Percentiles rank a stretch among this genome's conserved stretches.
phyloP scores from a whole-genome alignment of 2,888 invertebrate genomes.

The Eupithecia inturbata region DNA sequence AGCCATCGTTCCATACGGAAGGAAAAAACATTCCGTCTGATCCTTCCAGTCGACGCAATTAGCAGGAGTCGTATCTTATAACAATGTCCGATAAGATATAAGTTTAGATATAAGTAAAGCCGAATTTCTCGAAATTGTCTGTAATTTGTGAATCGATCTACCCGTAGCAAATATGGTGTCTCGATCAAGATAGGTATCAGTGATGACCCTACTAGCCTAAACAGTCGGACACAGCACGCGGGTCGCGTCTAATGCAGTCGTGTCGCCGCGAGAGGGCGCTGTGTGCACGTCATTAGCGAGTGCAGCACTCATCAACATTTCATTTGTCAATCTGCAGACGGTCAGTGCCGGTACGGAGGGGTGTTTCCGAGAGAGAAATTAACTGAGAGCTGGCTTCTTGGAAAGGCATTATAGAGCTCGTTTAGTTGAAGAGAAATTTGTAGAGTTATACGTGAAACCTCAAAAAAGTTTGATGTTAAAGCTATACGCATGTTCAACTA shows the following conservation, averaged over 20 bases:
- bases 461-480: not conserved
- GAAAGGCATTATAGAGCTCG: not conserved
- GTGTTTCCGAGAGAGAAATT: not conserved
- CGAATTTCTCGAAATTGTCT: not conserved
- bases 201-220: constrained; percentile 31
- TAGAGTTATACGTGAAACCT: not conserved
- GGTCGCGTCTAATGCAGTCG: constrained; percentile 40
- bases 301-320: constrained; percentile 68
- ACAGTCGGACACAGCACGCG: constrained; percentile 28
- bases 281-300: constrained; percentile 65
- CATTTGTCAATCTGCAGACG: constrained; percentile 70
- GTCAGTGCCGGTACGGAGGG: constrained; percentile 17
- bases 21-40: not conserved
- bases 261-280: constrained; percentile 51
- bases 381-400: not conserved
- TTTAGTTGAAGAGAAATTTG: not conserved
- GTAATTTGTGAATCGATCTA: not conserved
- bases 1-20: not conserved
- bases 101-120: not conserved
- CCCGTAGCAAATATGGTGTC: not conserved
- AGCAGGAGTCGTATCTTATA: not conserved
- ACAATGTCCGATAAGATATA: not conserved
- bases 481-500: not conserved
- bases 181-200: not conserved
- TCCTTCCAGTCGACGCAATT: not conserved